Evolutionary conservation across 2,888 invertebrate genomes (phyloP), one percentile per base, ranked within the genome.

Genomic region (Adelognathus sp.): DNA sequence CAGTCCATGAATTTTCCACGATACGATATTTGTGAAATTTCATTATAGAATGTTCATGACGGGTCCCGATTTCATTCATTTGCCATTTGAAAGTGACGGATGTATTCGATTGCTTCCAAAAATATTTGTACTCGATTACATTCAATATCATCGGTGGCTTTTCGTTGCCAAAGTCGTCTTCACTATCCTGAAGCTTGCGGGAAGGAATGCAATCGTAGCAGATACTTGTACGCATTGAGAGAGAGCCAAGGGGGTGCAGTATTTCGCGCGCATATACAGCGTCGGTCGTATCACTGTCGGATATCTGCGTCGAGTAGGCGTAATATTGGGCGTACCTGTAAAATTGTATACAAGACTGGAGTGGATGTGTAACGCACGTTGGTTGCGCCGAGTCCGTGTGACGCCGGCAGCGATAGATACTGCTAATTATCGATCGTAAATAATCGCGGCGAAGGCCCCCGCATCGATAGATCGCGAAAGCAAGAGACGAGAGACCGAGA

Each of bases 341-440:
- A 75, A 79, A 79, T 71, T 79, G 52, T 67, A 79, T 75, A 75
- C 64, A 71, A 79, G 63, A 54, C 46, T 41, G 41, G 11, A 24
- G 9, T n/a, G 46, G 24, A 21, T 21, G 46, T 71, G 75, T 61
- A 71, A 74, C 60, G 61, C 54, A 54, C 60, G 66, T 61, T 63
- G 33, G 71, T 66, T 63, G 64, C 71, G 66, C 36, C 60, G 54
- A 71, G 46, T n/a, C 60, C 41, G 54, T 54, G 56, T 89, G 88
- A 89, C 88, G 90, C 91, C 91, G 90, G 90, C 90, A 91, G 91
- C 91, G 91, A 90, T 91, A 91, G 91, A 91, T 91, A 91, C 91
- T 89, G 87, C 91, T 91, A 91, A 91, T 91, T 91, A 91, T 91
- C 88, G 91, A 91, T 90, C 91, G 89, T 91, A 91, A 91, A 91